These are phyloP conservation scores for Cryptus viduatorius DNA, from an alignment of 2,888 invertebrate species.

Conservation along the genomic window DNA sequence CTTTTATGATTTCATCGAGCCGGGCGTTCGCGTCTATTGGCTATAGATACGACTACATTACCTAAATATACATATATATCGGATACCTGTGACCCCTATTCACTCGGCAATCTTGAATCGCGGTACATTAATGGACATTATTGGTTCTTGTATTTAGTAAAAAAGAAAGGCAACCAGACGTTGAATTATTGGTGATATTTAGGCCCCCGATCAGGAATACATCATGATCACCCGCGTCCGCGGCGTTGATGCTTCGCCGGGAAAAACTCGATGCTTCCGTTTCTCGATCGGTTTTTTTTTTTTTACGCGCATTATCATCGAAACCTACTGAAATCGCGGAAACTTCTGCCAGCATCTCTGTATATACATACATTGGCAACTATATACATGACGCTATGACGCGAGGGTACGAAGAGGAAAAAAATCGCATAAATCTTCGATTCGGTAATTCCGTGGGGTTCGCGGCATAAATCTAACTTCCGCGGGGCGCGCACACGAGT, in stretches of 20 bases:
- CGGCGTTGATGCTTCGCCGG: constrained; percentile 2
- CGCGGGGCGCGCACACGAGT: constrained; percentile 78
- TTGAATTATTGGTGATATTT: constrained; percentile 49
- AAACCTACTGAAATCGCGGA: background rate
- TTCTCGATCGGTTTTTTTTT: background rate
- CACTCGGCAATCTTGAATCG: constrained; percentile 21
- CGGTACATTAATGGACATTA: constrained; percentile 62
- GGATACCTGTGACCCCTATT: background rate
- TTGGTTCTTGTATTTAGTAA: constrained; percentile 27
- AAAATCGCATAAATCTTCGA: constrained; percentile 81
- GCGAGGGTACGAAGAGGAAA: constrained; percentile 45
- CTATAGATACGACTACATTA: constrained; percentile 2
- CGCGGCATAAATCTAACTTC: constrained; percentile 83
- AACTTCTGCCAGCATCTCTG: background rate
- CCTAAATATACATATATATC: background rate
- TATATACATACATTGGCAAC: background rate
- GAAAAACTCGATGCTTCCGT: background rate
- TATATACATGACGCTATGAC: constrained; percentile 17
- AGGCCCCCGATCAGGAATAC: constrained; percentile 10
- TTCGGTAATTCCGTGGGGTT: constrained; percentile 82
- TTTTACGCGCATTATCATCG: constrained; percentile 21
- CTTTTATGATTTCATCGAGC: constrained; percentile 69
- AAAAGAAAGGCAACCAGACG: constrained; percentile 21
- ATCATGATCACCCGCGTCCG: background rate
- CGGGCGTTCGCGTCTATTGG: constrained; percentile 25